Evolutionary conservation across 2,113 vertebrate species (phyloP).

Genomic region (Perca schrenkii): DNA sequence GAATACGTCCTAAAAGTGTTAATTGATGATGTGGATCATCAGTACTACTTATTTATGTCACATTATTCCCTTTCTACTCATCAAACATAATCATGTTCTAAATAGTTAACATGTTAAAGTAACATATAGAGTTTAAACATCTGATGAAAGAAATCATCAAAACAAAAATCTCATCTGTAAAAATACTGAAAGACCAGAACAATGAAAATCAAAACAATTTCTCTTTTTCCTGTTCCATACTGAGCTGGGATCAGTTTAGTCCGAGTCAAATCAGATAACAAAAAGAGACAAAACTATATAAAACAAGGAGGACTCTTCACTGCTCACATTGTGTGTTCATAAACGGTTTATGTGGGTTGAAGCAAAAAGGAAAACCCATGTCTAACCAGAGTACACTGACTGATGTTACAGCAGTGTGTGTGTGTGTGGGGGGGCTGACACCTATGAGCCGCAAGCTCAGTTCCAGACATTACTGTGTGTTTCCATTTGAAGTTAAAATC

Average conservation of each 20-base stretch:
- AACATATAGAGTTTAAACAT: background rate
- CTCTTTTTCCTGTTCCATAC: background rate
- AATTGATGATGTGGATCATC: background rate
- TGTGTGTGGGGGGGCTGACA: no score
- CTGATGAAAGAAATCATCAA: background rate
- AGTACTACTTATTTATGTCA: background rate
- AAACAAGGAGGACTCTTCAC: background rate
- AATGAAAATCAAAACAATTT: background rate
- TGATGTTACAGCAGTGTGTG: slow-evolving; percentile 1
- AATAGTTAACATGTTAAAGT: background rate
- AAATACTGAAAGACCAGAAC: background rate
- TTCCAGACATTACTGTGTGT: slow-evolving; percentile 6
- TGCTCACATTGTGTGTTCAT: background rate
- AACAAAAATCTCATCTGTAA: background rate
- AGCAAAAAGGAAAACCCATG: background rate
- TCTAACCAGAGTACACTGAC: background rate
- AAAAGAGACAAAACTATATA: background rate
- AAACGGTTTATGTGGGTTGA: background rate
- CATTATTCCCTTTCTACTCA: background rate
- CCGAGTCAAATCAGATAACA: background rate
- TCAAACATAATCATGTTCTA: background rate
- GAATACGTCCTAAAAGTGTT: background rate
- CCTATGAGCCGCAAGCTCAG: background rate
- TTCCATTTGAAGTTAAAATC: slow-evolving; percentile 24
- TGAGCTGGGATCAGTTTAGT: background rate